Base-by-base conservation (phyloP, 2,797 vertebrate genomes). In the Characodon lateralis region DNA sequence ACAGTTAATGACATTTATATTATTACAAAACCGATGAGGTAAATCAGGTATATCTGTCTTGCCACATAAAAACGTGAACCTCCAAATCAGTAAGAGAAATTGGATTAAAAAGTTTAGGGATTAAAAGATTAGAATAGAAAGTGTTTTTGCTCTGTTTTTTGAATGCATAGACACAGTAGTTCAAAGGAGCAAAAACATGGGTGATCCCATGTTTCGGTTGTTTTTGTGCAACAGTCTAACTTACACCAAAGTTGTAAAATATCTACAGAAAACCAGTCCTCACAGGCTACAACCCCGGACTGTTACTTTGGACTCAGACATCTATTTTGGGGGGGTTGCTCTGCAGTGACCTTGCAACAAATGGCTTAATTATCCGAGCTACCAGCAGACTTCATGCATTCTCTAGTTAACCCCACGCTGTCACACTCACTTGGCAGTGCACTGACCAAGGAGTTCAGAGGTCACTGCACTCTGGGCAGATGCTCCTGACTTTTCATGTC, bases 341-440 rank as follows among this genome's bases (percentile, higher is more conserved):
- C 83, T 84, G 68, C 71, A 58, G 81, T 89, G 91, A 92, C 91
- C 89, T 93, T 86, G 87, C 89, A 85, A 89, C 93, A 94, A 94
- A 94, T 90, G 91, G 89, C 86, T 89, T 86, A 93, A 92, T 94
- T 93, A 93, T 90, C 83, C 26, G 9, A 83, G 88, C 39, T 81
- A 82, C 76, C 80, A 83, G 85, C 83, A 85, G 89, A 72, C 90
- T 85, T 71, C 81, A 83, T 86, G 87, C 93, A 93, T 93, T 94
- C 93, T 91, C 88, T 78, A 77, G 80, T 91, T 93, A 92, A 91
- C 90, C 91, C 88, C 82, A 72, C 7, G 72, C 87, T 89, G 89
- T 87, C 90, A 86, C 86, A 80, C 78, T 87, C 88, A 86, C 78
- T 85, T 85, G 82, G 78, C 81, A 85, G 85, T 85, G 87, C 90